These are phyloP conservation scores for Teinopalpus imperialis DNA, from an alignment of 2,888 invertebrate genomes.

Conservation along the genomic window DNA sequence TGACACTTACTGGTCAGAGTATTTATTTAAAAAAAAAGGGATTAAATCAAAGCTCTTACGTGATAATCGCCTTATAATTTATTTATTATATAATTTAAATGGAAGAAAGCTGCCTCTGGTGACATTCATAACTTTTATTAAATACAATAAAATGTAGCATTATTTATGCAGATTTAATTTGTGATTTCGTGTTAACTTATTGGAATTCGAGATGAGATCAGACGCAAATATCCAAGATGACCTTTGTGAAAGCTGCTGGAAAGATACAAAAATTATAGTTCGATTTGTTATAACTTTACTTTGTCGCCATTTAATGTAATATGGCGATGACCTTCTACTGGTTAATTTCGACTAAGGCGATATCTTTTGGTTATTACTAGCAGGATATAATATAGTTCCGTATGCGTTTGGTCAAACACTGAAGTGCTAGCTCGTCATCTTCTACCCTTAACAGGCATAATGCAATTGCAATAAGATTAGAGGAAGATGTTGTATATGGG, in stretches of 20 bases:
- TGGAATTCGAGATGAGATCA: conserved; percentile 28
- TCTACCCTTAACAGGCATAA: no score
- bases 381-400: no score
- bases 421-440: no score
- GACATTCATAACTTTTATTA: conserved; percentile 27
- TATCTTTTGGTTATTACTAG: no score
- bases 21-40: conserved; percentile 33
- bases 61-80: conserved; percentile 32
- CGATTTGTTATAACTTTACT: no score
- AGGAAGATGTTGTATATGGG: no score
- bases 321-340: no score
- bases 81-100: conserved; percentile 27
- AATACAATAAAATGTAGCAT: conserved; percentile 28
- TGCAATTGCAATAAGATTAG: no score
- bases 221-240: conserved; percentile 30
- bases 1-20: no score
- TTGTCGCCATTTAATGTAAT: no score
- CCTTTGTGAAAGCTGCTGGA: conserved; percentile 35
- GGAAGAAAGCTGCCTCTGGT: conserved; percentile 34
- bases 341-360: no score
- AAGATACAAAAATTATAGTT: background rate
- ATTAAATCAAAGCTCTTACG: conserved; percentile 36
- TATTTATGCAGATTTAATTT: conserved; percentile 29
- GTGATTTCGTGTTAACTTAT: conserved; percentile 16
- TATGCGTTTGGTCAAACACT: no score